Conservation (phyloP, 2,888 invertebrate species). For the Beris morrisii region DNA sequence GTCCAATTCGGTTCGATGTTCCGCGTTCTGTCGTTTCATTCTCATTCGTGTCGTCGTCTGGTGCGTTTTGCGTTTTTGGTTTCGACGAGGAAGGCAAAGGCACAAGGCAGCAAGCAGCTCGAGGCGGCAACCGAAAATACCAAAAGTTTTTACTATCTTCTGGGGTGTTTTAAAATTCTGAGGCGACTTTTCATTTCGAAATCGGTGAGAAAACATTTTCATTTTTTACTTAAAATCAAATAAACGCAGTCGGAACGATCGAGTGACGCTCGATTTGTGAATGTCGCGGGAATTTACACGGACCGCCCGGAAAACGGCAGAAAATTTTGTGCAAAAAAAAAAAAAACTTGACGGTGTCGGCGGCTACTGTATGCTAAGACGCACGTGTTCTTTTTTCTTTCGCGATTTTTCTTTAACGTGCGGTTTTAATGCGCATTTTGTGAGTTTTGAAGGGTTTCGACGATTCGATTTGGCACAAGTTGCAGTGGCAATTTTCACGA, state of each 20-base stretch:
- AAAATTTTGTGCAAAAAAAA: too few relatives aligned
- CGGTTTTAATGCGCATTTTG: slow-evolving; percentile 21
- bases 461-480: not conserved
- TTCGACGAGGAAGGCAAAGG: not conserved
- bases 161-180: slow-evolving; percentile 4
- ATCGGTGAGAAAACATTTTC: slow-evolving; percentile 17
- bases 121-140: slow-evolving; percentile 14
- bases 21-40: slow-evolving; percentile 12
- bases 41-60: not conserved
- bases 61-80: slow-evolving; percentile 18
- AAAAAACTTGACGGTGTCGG: not conserved
- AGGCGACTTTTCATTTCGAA: slow-evolving; percentile 2
- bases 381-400: slow-evolving; percentile 30
- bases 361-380: slow-evolving; percentile 9
- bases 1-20: not conserved
- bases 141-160: slow-evolving; percentile 1
- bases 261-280: too few relatives aligned
- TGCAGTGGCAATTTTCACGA: not conserved
- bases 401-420: not conserved
- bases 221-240: too few relatives aligned
- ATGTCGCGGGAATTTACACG: too few relatives aligned
- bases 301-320: too few relatives aligned
- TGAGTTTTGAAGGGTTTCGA: not conserved
- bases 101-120: not conserved
- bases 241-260: too few relatives aligned